phyloP scores from a whole-genome alignment of 1,140 invertebrate genomes.

The Periplaneta americana region DNA sequence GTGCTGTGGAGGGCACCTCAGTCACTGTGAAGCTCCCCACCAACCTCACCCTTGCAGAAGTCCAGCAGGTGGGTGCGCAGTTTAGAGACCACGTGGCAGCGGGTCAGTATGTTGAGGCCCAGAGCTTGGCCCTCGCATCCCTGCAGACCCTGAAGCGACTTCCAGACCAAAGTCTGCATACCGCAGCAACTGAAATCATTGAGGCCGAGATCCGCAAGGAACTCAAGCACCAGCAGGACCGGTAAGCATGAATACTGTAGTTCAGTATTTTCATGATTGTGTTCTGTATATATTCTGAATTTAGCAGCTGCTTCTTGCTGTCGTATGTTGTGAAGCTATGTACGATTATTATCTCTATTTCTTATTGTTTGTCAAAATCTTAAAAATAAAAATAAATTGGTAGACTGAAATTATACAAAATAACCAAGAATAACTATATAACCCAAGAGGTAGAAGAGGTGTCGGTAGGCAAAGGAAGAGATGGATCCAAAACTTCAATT shows the following conservation, averaged over 20 bases:
- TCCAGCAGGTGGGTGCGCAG: slow-evolving; percentile 3
- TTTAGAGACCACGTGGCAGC: neutral
- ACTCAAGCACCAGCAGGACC: neutral
- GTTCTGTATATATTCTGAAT: no score
- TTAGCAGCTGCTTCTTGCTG: no score
- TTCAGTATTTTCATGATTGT: no score
- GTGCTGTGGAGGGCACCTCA: neutral
- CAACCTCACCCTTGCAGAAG: slow-evolving; percentile 8
- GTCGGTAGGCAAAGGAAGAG: no score
- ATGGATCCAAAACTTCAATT: no score
- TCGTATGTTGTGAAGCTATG: no score
- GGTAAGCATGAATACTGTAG: neutral
- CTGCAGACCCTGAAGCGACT: slow-evolving; percentile 1
- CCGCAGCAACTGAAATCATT: neutral
- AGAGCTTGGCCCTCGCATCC: neutral
- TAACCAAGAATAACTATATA: no score
- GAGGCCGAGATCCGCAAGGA: neutral
- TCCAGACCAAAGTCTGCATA: neutral
- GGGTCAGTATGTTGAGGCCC: neutral
- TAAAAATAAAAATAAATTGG: no score
- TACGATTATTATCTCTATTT: no score
- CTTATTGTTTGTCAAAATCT: no score
- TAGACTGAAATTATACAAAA: no score
- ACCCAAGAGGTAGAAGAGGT: no score
- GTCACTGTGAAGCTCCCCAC: neutral